These are phyloP conservation scores for Trisateles emortualis DNA, from an alignment of 2,888 invertebrate genomes.

Conservation along the genomic window DNA sequence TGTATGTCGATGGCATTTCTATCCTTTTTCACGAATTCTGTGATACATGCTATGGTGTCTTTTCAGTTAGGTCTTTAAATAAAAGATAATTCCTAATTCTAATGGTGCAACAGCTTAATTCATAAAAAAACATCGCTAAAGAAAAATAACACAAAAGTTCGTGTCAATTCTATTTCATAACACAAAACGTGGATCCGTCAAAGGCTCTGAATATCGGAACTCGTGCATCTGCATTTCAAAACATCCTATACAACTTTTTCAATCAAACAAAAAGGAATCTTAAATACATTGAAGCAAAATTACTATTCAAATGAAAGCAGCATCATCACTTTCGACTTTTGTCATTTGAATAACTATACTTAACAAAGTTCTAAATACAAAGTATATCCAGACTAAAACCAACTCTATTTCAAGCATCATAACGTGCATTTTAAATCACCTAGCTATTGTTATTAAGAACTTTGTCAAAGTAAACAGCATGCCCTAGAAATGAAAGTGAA, in stretches of 20 bases:
- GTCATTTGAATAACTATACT: constrained; percentile 43
- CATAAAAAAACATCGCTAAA: constrained; percentile 26
- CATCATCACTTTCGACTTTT: constrained; percentile 68
- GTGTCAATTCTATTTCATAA: constrained; percentile 82
- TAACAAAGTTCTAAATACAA: constrained; percentile 57
- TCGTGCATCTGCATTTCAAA: constrained; percentile 55
- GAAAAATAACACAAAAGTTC: constrained; percentile 64
- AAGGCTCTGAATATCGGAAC: constrained; percentile 81
- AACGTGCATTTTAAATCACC: constrained; percentile 40
- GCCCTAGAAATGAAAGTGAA: constrained; percentile 86
- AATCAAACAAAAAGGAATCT: constrained; percentile 32
- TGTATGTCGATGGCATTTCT: too few species aligned
- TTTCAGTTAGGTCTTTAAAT: background rate
- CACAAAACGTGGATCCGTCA: constrained; percentile 75
- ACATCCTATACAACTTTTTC: constrained; percentile 40
- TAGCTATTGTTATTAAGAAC: constrained; percentile 22
- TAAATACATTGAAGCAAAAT: constrained; percentile 29
- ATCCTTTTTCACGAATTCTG: too few species aligned
- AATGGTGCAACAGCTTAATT: constrained; percentile 17
- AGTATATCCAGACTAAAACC: constrained; percentile 23
- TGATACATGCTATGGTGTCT: background rate
- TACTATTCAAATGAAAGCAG: constrained; percentile 31
- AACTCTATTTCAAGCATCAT: fast-evolving
- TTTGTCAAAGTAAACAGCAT: constrained; percentile 59
- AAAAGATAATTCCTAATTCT: background rate